phyloP scores from a whole-genome alignment of 2,113 vertebrate genomes.

The Numenius arquata region DNA sequence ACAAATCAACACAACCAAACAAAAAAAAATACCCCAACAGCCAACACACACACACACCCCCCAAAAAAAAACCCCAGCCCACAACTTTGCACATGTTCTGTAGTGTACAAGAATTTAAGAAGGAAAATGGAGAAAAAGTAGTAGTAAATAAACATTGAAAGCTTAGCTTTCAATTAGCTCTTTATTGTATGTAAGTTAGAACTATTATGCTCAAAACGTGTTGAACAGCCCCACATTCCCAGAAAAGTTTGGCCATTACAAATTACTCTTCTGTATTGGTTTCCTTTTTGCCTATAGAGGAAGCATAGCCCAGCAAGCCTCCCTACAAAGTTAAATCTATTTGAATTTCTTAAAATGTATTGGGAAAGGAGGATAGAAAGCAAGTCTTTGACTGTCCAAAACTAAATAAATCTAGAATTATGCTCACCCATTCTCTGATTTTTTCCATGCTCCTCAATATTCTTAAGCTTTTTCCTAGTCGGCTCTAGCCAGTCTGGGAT shows the following conservation, averaged over 20 bases:
- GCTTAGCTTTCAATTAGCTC: neutral
- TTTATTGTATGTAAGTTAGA: neutral
- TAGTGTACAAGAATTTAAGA: neutral
- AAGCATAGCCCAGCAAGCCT: neutral
- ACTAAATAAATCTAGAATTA: neutral
- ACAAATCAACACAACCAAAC: neutral
- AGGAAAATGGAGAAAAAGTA: neutral
- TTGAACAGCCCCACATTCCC: neutral
- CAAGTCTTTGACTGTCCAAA: neutral
- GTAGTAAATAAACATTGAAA: neutral
- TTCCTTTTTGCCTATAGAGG: neutral
- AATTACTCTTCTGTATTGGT: neutral
- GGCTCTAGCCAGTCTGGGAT: neutral
- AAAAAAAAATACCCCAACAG: neutral
- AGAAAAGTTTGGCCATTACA: neutral
- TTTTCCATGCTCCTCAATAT: neutral
- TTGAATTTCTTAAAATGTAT: neutral
- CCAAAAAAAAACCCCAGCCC: neutral
- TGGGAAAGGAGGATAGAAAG: neutral
- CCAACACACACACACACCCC: too few species aligned
- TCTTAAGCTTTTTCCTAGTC: neutral
- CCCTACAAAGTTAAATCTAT: neutral
- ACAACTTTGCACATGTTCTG: neutral
- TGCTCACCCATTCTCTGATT: neutral
- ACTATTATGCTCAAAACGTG: neutral